Conservation (phyloP, 2,113 vertebrate genomes). For the Corvus moneduloides region DNA sequence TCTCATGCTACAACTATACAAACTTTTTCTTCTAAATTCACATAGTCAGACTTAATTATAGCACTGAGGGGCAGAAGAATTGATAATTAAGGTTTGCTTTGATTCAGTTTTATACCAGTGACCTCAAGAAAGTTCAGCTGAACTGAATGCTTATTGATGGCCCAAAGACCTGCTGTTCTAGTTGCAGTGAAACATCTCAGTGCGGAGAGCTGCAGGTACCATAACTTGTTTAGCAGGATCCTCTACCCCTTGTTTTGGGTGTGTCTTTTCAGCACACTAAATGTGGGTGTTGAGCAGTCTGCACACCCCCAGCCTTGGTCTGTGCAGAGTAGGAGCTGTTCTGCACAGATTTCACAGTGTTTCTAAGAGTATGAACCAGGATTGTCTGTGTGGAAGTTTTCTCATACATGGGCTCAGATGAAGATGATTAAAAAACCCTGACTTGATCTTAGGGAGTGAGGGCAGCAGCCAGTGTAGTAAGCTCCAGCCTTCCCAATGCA, state of each 20-base stretch:
- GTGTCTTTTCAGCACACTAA: background rate
- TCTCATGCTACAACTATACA: background rate
- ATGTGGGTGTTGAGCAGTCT: background rate
- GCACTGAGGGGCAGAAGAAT: background rate
- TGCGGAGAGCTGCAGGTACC: background rate
- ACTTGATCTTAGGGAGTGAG: background rate
- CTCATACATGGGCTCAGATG: background rate
- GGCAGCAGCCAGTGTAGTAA: background rate
- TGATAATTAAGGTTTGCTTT: background rate
- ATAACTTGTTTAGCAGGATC: constrained; percentile 42
- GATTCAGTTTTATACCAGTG: background rate
- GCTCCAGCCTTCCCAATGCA: background rate
- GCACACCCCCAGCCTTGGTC: background rate
- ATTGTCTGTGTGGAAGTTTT: background rate
- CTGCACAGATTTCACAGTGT: accelerated
- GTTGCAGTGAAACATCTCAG: background rate
- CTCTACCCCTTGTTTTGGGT: background rate
- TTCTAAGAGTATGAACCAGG: background rate
- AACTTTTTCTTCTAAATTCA: background rate
- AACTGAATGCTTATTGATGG: background rate
- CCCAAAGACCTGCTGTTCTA: background rate
- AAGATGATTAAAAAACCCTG: background rate
- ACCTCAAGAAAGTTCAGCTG: constrained; percentile 30
- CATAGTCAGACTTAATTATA: background rate
- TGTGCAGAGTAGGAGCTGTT: background rate